phyloP scores from a whole-genome alignment of 1,140 invertebrate genomes.

The Caenorhabditis briggsae region DNA sequence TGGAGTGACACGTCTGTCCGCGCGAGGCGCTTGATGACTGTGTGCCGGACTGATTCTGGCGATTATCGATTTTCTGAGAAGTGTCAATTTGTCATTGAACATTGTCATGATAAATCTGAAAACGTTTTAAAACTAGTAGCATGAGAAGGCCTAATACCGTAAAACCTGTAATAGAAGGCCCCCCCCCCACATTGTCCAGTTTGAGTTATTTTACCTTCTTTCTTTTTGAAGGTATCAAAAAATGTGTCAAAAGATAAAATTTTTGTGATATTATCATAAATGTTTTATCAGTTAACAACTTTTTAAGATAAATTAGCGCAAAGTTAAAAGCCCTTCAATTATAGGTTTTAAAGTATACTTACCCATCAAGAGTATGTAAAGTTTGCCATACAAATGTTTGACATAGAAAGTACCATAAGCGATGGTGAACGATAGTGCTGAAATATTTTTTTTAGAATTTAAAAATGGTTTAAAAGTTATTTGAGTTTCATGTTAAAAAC shows the following conservation, averaged over 20 bases:
- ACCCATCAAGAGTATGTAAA: neutral
- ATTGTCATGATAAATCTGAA: neutral
- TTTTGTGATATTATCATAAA: too few species aligned
- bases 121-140: neutral
- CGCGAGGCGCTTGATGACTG: neutral
- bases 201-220: too few species aligned
- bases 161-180: too few species aligned
- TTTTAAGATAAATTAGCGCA: too few species aligned
- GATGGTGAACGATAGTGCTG: neutral
- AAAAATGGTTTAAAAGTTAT: neutral
- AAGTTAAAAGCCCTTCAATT: too few species aligned
- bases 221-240: too few species aligned
- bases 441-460: neutral
- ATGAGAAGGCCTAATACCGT: too few species aligned
- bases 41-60: neutral
- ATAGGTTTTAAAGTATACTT: neutral
- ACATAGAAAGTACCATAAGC: neutral
- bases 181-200: too few species aligned
- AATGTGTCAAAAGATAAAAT: too few species aligned
- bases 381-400: neutral
- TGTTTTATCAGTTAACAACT: too few species aligned
- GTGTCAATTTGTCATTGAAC: neutral
- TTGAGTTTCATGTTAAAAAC: neutral
- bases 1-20: too few species aligned
- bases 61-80: neutral